A percentile compares a stretch with the other conserved stretches of the same genome.
Conservation (phyloP, 2,113 vertebrate species). For the Trochalopteron elliotii region DNA sequence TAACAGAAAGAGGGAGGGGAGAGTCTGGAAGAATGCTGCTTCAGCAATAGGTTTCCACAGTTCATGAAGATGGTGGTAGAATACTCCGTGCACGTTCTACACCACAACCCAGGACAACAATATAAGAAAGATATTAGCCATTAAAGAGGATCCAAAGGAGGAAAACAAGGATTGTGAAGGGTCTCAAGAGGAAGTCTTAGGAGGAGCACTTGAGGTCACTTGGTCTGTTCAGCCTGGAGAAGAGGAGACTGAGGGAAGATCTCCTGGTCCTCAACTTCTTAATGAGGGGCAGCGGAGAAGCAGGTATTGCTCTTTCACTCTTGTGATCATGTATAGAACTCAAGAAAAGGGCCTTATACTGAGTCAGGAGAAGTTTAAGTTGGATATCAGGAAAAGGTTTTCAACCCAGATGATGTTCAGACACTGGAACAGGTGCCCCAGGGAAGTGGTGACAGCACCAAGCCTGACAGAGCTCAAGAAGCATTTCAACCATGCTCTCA, state of each 20-base stretch:
- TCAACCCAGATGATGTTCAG: background rate
- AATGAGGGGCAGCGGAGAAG: rapidly evolving
- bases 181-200: background rate
- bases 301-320: background rate
- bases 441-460: background rate
- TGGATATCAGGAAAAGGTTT: background rate
- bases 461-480: background rate
- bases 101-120: too few species aligned
- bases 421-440: background rate
- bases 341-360: background rate
- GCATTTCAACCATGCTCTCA: background rate
- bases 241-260: background rate
- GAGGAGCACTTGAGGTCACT: background rate
- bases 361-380: background rate
- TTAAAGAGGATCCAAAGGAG: background rate
- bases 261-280: background rate
- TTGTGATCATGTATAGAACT: background rate
- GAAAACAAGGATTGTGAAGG: background rate
- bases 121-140: background rate
- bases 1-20: too few species aligned
- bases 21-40: too few species aligned
- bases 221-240: background rate
- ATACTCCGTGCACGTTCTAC: too few species aligned
- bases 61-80: too few species aligned
- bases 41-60: too few species aligned